Conservation (phyloP, 2,797 vertebrate species). For the Ptychadena robeensis region DNA sequence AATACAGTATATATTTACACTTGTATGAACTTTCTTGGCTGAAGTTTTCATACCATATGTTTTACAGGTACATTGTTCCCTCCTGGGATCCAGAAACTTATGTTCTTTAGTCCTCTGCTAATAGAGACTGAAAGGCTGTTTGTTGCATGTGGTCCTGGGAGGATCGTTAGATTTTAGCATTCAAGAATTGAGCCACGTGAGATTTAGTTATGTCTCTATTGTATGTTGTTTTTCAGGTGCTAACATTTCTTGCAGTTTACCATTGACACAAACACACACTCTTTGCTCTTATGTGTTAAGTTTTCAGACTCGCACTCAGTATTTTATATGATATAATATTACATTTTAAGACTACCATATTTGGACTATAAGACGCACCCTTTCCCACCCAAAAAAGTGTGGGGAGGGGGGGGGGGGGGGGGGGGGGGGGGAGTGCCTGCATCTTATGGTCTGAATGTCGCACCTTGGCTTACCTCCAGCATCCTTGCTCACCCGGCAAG, state of each 20-base stretch:
- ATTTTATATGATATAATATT: neutral
- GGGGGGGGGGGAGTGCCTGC: no score
- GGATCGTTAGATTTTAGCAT: slow-evolving; percentile 45
- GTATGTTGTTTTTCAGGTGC: slow-evolving; percentile 30
- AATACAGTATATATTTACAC: neutral
- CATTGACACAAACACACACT: neutral
- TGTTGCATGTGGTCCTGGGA: slow-evolving; percentile 49
- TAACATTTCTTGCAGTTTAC: slow-evolving; percentile 4
- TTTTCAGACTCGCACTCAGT: neutral
- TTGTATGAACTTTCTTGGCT: neutral
- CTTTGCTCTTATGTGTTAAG: no score
- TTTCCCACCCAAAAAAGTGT: no score
- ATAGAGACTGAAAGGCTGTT: slow-evolving; percentile 59
- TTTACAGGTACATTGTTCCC: slow-evolving; percentile 37
- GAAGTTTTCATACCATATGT: slow-evolving; percentile 28
- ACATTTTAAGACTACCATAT: no score
- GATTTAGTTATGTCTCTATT: slow-evolving; percentile 41
- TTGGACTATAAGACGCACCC: no score
- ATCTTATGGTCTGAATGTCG: no score
- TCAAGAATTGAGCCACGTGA: slow-evolving; percentile 35
- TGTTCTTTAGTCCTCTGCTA: slow-evolving; percentile 57
- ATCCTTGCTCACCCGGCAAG: no score
- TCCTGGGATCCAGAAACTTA: slow-evolving; percentile 49
- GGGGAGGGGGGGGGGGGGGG: no score
- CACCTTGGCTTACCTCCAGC: no score